Base-by-base conservation (phyloP, 2,113 vertebrate genomes). In the Xenopus borealis region DNA sequence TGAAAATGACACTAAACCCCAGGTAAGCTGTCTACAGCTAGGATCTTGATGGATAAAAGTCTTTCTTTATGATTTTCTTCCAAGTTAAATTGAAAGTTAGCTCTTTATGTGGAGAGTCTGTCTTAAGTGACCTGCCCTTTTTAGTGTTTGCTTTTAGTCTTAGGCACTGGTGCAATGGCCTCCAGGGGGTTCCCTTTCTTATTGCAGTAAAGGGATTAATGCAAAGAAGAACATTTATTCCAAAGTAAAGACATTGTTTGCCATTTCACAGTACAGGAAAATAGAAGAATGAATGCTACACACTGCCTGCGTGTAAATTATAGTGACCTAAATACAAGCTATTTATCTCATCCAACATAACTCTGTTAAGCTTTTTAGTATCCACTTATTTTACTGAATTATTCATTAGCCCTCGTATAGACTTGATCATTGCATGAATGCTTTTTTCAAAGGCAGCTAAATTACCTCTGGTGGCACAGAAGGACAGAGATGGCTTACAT, bases 1-100 rank as follows among this genome's bases (percentile, higher is more conserved):
- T 55, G 30, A 72, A 18, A n/a, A 64, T 12, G n/a, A 6, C n/a
- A 40, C 46, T 64, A 64, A 64, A 72, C 44, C 55, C 58, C 44
- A 30, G 20, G 50, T 62, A 71, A 20, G 44, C 33, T 57, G 20
- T 40, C 50, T 69, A 62, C 46, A 71, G 13, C 19, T 47, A 16
- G 14, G n/a, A n/a, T 55, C 17, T n/a, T 55, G 53, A 9, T 8
- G 53, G 9, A 55, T 55, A 16, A 55, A 55, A 55, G 53, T 55
- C 53, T 55, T n/a, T n/a, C 7, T 55, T 55, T 55, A 55, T 55
- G 1, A 50, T 55, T 55, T 16, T 7, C 9, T n/a, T 55, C 53
- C 8, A n/a, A 55, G 9, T 8, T 8, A 16, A n/a, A 55, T 55
- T 55, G 8, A 16, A 13, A 8, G 53, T 55, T 16, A 55, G 13